Evolutionary conservation across 2,113 vertebrate species (phyloP), one percentile per base, ranked within the genome.

Genomic region (Passer domesticus): DNA sequence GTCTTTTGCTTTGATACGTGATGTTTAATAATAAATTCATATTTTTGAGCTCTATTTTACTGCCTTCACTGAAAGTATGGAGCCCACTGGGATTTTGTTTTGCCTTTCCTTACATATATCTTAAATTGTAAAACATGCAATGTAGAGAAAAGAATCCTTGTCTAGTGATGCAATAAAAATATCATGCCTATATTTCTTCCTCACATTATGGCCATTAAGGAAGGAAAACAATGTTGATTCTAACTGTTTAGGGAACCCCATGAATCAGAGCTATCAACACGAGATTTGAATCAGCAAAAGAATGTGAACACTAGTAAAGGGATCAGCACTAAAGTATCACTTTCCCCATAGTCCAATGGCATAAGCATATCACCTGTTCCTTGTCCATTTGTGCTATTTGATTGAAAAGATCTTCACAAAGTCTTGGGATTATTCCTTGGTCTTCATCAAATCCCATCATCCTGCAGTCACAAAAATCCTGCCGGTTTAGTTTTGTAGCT

Each of bases 371-470:
- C 96, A 99, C 99, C 98, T 99, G 96, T 46, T 98, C 95, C 49
- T 97, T 97, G 95, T 98, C 95, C 76, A 92, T 96, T 72, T 97
- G 95, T 66, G 97, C 94, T 96, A 99, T 94, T 94, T 89, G 98
- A 58, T 94, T 97, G 96, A 99, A 99, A 49, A 99, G 97, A 82
- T 99, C 98, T 93, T 98, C 97, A 96, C 99, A 99, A 96, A 99
- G 99, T 67, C 99, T 98, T 41, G 99, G 99, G 82, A 99, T 99
- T 77, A 99, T 98, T 47, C 99, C 99, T 74, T 41, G 88, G 63
- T 99, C 98, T 87, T 99, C 99, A 91, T 97, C 98, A 96, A 99
- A 99, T 46, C 99, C 99, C 99, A 99, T 99, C 99, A 99, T 99
- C 75, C 99, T 99, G 93, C 9, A 37, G 95, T 82, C 47, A 93